Conservation (phyloP, 2,888 invertebrate species). For the Drosophila eohydei region DNA sequence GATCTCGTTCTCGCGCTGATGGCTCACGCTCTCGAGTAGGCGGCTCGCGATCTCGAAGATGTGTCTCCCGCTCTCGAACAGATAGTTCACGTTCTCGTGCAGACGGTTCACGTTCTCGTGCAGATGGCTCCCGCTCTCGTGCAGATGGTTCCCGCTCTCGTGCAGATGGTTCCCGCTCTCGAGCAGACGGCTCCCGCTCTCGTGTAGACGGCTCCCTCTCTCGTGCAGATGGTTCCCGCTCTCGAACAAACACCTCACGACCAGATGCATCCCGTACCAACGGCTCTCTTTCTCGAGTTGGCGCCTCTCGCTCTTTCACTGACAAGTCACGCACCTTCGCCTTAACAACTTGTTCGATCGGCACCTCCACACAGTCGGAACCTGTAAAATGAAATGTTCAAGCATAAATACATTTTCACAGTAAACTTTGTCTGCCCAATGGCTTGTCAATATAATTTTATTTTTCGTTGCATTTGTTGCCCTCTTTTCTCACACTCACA, state of each 20-base stretch:
- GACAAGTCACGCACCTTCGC: constrained; percentile 31
- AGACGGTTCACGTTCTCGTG: constrained; percentile 3
- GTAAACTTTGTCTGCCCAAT: background rate
- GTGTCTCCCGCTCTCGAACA: constrained; percentile 21
- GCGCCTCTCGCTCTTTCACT: constrained; percentile 22
- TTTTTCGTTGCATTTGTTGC: constrained; percentile 3
- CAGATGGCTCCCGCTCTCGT: constrained; percentile 24
- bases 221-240: constrained; percentile 8
- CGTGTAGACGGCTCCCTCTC: constrained; percentile 22
- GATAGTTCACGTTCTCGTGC: background rate
- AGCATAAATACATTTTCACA: constrained; percentile 34
- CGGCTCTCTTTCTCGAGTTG: constrained; percentile 8
- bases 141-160: constrained; percentile 27
- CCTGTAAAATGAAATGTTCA: constrained; percentile 64
- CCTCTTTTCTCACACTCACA: constrained; percentile 55
- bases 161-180: constrained; percentile 29
- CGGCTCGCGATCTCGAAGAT: constrained; percentile 24
- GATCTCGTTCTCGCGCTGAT: constrained; percentile 35
- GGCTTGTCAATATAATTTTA: background rate
- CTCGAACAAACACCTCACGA: constrained; percentile 15
- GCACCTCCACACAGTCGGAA: constrained; percentile 85
- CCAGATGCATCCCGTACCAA: constrained; percentile 3
- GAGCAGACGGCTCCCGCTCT: constrained; percentile 33
- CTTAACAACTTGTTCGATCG: constrained; percentile 69
- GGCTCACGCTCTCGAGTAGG: constrained; percentile 36